Conservation (phyloP, 2,888 invertebrate genomes). For the Oscheius onirici region DNA sequence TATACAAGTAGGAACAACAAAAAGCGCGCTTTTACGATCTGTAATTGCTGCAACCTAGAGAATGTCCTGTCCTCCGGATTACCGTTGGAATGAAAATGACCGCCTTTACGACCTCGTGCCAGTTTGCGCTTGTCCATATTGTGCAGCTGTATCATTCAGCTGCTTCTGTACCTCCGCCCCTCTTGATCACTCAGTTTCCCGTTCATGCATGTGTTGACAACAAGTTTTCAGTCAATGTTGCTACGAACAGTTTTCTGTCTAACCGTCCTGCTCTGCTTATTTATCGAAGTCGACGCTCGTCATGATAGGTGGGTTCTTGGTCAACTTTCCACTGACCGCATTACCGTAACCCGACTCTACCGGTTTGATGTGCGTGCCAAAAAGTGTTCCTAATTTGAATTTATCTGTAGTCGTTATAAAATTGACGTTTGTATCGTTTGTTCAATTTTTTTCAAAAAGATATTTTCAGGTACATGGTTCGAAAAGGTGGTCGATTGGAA, state of each 20-base stretch:
- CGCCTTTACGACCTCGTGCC: conserved; percentile 31
- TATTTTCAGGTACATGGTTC: conserved; percentile 50
- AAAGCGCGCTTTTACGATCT: conserved; percentile 17
- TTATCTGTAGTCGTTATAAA: too few species aligned
- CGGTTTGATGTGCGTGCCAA: too few species aligned
- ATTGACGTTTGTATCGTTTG: too few species aligned
- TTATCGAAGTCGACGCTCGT: conserved; percentile 9
- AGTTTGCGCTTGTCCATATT: conserved; percentile 28
- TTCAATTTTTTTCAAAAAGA: too few species aligned
- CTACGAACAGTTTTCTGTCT: conserved; percentile 20
- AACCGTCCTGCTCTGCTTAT: conserved; percentile 2
- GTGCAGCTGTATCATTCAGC: conserved; percentile 17
- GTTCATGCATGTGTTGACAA: not conserved
- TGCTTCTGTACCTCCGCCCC: conserved; percentile 9
- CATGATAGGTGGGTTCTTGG: conserved; percentile 11
- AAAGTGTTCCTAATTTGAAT: too few species aligned
- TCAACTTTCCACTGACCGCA: too few species aligned
- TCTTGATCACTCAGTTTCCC: not conserved
- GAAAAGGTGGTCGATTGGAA: conserved; percentile 52
- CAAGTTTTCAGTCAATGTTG: conserved; percentile 16
- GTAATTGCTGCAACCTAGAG: conserved; percentile 29
- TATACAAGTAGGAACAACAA: conserved; percentile 26
- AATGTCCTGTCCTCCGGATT: conserved; percentile 29
- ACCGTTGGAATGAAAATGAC: conserved; percentile 33
- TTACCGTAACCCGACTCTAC: too few species aligned